phyloP scores from a whole-genome alignment of 2,888 invertebrate species.

The Drosophila setosimentum region DNA sequence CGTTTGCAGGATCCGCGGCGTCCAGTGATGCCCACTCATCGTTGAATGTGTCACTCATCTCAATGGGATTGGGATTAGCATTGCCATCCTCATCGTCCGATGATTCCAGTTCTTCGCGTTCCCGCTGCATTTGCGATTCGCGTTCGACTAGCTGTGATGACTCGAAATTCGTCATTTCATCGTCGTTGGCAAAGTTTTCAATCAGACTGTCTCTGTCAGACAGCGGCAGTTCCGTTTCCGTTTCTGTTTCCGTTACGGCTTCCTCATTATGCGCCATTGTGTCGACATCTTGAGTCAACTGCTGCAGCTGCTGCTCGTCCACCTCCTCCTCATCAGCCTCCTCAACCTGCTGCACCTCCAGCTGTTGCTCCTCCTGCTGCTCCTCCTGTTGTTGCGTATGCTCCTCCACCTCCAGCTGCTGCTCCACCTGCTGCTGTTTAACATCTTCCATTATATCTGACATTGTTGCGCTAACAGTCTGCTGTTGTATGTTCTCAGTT shows the following conservation, averaged over 20 bases:
- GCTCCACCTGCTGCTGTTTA: constrained; percentile 33
- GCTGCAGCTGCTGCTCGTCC: constrained; percentile 31
- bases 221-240: constrained; percentile 68
- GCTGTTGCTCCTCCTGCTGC: constrained; percentile 32
- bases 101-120: constrained; percentile 81
- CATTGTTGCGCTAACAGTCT: constrained; percentile 46
- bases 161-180: constrained; percentile 17
- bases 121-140: constrained; percentile 33
- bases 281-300: constrained; percentile 53
- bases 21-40: constrained; percentile 80
- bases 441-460: constrained; percentile 49
- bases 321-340: constrained; percentile 41
- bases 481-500: constrained; percentile 57
- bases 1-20: constrained; percentile 69
- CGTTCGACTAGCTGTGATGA: constrained; percentile 29
- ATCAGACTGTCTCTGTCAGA: constrained; percentile 71
- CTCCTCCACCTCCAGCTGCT: constrained; percentile 24
- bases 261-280: constrained; percentile 78
- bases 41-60: constrained; percentile 78
- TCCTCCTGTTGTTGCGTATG: not conserved
- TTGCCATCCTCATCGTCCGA: constrained; percentile 79
- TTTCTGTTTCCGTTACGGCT: constrained; percentile 62
- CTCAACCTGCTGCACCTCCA: constrained; percentile 26
- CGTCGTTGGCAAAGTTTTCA: constrained; percentile 53
- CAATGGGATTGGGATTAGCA: constrained; percentile 40